A percentile compares a stretch with the other conserved stretches of the same genome.
These are phyloP conservation scores for Phalacrocorax brasilianus DNA, from an alignment of 2,113 vertebrate species.

Conservation along the genomic window DNA sequence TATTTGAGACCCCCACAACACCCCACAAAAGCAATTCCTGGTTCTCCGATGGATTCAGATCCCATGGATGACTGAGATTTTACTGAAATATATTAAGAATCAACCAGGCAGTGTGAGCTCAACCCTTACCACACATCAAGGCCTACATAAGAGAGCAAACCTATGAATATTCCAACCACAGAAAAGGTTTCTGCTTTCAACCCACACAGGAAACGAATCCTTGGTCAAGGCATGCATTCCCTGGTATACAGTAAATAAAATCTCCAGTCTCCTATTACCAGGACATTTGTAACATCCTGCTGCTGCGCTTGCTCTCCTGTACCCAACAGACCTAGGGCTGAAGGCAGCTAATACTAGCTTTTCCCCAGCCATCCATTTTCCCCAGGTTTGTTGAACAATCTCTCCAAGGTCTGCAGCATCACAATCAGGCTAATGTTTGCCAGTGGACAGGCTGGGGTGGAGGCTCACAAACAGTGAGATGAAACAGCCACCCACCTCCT, in stretches of 20 bases:
- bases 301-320: neutral
- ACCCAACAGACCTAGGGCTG: neutral
- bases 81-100: neutral
- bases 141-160: neutral
- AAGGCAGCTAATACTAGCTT: neutral
- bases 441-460: neutral
- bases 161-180: constrained; percentile 10
- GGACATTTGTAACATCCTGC: neutral
- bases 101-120: neutral
- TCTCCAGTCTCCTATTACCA: neutral
- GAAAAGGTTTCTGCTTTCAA: neutral
- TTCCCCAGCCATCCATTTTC: neutral
- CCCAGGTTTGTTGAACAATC: neutral
- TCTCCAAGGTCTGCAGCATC: neutral
- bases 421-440: neutral
- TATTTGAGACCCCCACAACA: neutral
- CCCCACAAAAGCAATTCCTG: neutral
- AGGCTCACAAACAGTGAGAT: neutral
- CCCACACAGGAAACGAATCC: neutral
- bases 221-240: neutral
- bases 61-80: neutral
- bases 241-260: neutral
- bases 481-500: neutral
- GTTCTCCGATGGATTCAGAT: neutral
- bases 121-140: constrained; percentile 5